Percentiles rank a stretch among this genome's conserved stretches.
Evolutionary conservation across 1,140 invertebrate species (phyloP).

Genomic region (Heterodera carotae): DNA sequence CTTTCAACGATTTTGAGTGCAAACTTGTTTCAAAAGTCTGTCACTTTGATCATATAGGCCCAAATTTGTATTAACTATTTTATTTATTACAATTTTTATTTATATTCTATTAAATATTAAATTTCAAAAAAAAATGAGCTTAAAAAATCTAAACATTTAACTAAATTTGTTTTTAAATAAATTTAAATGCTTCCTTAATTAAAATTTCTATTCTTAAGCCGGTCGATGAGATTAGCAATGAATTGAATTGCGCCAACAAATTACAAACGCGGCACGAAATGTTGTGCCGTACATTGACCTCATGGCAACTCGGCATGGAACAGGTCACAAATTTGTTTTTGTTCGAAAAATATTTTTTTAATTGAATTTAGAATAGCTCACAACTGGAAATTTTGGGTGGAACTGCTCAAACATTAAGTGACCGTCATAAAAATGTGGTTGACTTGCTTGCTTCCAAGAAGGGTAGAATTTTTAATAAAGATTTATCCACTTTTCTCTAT

Average conservation of each 20-base stretch:
- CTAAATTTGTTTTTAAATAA: too few relatives aligned
- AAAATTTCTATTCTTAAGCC: slow-evolving; percentile 28
- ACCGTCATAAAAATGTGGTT: slow-evolving; percentile 17
- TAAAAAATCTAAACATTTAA: too few relatives aligned
- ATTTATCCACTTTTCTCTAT: too few relatives aligned
- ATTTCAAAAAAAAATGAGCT: too few relatives aligned
- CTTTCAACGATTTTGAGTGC: neutral
- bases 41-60: neutral
- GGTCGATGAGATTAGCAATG: slow-evolving; percentile 27
- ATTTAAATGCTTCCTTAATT: neutral
- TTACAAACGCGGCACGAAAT: slow-evolving; percentile 28
- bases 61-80: neutral
- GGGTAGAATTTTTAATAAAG: neutral
- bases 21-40: neutral
- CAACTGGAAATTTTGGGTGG: slow-evolving; percentile 32
- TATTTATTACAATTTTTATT: neutral
- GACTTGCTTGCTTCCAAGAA: slow-evolving; percentile 14
- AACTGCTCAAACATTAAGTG: slow-evolving; percentile 17
- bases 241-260: slow-evolving; percentile 30
- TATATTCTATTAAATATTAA: too few relatives aligned
- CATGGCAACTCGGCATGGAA: slow-evolving; percentile 26
- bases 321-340: slow-evolving; percentile 13
- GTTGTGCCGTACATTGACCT: slow-evolving; percentile 32
- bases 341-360: neutral
- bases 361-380: slow-evolving; percentile 24